Conservation (phyloP, 2,888 invertebrate species). For the Piscicola geometra region DNA sequence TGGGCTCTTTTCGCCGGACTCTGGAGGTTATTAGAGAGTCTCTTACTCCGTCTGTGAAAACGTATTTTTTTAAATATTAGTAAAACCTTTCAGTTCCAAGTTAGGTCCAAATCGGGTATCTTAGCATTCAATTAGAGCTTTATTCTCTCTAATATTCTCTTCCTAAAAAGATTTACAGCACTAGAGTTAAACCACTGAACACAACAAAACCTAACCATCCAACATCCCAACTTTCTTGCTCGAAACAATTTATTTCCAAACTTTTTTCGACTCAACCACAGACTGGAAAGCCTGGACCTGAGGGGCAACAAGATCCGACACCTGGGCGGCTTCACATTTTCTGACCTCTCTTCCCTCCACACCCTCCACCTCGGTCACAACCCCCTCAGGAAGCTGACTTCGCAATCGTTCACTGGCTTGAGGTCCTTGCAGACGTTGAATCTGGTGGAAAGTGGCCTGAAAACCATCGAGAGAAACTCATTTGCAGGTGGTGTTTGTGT, state of each 20-base stretch:
- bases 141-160: no score
- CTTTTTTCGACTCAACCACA: no score
- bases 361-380: constrained; percentile 42
- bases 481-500: constrained; percentile 32
- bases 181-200: no score
- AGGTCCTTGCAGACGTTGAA: constrained; percentile 38
- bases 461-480: constrained; percentile 37
- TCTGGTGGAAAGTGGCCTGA: constrained; percentile 40
- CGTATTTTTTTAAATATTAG: neutral
- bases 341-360: constrained; percentile 39
- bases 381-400: constrained; percentile 38
- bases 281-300: constrained; percentile 41
- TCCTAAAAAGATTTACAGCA: no score
- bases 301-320: constrained; percentile 41
- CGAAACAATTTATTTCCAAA: no score
- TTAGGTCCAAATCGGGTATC: no score
- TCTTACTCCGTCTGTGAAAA: neutral
- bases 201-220: neutral
- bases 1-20: constrained; percentile 40
- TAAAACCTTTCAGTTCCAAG: neutral
- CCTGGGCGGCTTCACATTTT: constrained; percentile 39
- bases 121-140: no score
- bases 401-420: constrained; percentile 40
- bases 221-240: neutral
- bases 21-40: constrained; percentile 39